phyloP scores from a whole-genome alignment of 1,140 invertebrate genomes.

The Sycophila sp. region DNA sequence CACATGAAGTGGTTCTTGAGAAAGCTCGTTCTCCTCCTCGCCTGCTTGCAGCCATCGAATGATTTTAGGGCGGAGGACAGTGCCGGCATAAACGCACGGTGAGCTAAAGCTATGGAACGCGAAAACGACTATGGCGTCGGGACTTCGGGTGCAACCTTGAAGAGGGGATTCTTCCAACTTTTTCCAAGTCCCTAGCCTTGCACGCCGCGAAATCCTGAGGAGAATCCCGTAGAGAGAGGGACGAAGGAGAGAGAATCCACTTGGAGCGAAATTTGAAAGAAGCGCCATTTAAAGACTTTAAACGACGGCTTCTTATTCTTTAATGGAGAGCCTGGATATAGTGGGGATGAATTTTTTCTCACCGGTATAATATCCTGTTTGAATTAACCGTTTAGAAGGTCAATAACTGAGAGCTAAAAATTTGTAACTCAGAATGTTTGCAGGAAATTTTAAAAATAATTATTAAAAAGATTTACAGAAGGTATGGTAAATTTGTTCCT shows the following conservation, averaged over 20 bases:
- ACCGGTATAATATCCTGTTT: background rate
- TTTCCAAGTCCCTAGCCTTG: too few species aligned
- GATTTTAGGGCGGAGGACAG: background rate
- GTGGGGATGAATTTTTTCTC: background rate
- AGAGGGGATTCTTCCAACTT: background rate
- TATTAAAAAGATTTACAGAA: too few species aligned
- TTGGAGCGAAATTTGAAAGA: slow-evolving; percentile 9
- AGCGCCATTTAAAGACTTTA: background rate
- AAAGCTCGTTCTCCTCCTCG: slow-evolving; percentile 5
- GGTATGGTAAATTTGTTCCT: too few species aligned
- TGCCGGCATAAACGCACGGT: background rate
- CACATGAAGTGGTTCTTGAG: slow-evolving; percentile 6
- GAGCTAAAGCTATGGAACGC: background rate
- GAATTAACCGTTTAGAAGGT: too few species aligned
- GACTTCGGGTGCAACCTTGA: background rate
- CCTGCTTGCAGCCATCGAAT: background rate
- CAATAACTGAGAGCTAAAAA: too few species aligned
- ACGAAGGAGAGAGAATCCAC: background rate
- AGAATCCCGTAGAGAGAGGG: background rate
- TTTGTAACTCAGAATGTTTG: too few species aligned
- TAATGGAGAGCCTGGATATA: background rate
- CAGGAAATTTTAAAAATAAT: too few species aligned
- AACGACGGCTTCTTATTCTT: background rate
- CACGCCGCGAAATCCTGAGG: background rate
- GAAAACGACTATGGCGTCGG: background rate